phyloP scores from a whole-genome alignment of 2,113 vertebrate genomes.

The Hylia prasina region DNA sequence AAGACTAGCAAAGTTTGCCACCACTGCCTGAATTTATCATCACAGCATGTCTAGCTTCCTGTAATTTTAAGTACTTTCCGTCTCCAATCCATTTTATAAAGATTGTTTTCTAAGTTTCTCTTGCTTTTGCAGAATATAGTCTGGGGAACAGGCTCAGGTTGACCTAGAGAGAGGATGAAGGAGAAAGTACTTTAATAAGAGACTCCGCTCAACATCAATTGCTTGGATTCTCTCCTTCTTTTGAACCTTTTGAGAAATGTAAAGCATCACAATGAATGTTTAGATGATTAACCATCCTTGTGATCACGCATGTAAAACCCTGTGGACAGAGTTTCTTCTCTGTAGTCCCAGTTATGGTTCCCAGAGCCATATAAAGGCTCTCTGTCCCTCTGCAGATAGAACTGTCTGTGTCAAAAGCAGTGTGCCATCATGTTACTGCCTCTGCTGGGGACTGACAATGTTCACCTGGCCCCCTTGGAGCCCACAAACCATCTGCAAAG shows the following conservation, averaged over 20 bases:
- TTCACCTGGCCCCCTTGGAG: neutral
- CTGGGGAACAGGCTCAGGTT: neutral
- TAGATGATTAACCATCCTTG: neutral
- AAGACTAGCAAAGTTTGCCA: neutral
- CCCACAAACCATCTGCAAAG: constrained; percentile 1
- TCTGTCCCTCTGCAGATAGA: neutral
- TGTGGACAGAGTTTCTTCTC: neutral
- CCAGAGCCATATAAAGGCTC: neutral
- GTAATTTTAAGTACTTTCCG: neutral
- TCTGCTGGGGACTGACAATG: neutral
- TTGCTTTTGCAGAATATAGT: neutral
- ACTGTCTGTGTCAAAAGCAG: neutral
- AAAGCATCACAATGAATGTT: neutral
- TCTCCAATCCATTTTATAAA: neutral
- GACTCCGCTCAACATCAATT: neutral
- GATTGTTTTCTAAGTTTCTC: neutral
- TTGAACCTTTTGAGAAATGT: neutral
- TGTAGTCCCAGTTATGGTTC: neutral
- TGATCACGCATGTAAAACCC: neutral
- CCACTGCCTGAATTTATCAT: neutral
- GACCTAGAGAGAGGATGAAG: neutral
- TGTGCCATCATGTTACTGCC: neutral
- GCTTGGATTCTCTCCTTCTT: neutral
- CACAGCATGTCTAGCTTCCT: neutral
- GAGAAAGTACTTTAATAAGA: neutral